These are phyloP conservation scores for Sus scrofa DNA, from an alignment of 2,113 vertebrate species.

Conservation along the genomic window T2T-Sscrofa CM000816.6:19433001-19433500, in stretches of 20 bases:
- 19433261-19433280: conserved; percentile 11
- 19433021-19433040: not conserved
- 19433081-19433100: not conserved
- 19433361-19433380: conserved; percentile 19
- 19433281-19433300: not conserved
- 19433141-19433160: not conserved
- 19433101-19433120: not conserved
- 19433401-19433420: not conserved
- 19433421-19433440: not conserved
- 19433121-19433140: not conserved
- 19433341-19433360: conserved; percentile 44
- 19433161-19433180: not conserved
- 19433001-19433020: not conserved
- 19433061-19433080: not conserved
- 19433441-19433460: conserved; percentile 40
- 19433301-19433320: not conserved
- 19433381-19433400: conserved; percentile 30
- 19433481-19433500: conserved; percentile 64
- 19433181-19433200: not conserved
- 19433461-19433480: conserved; percentile 45
- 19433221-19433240: not conserved
- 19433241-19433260: not conserved
- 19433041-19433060: not conserved
- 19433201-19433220: conserved; percentile 4
- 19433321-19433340: not conserved